These are phyloP conservation scores for Sander vitreus DNA, from an alignment of 2,113 vertebrate genomes.

Conservation along the genomic window DNA sequence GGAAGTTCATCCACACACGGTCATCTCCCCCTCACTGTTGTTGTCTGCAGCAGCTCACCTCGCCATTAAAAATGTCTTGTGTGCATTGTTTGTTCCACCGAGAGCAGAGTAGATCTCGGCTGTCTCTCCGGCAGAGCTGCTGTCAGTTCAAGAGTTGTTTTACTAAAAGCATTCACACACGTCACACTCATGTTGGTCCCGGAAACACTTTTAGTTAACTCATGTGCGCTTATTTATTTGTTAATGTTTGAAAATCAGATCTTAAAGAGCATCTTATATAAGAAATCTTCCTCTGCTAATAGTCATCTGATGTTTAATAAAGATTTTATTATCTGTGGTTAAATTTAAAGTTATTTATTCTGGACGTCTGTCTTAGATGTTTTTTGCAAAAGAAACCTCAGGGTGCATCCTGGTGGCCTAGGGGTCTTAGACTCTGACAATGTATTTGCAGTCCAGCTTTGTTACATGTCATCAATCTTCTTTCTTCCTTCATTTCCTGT, in stretches of 20 bases:
- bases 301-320: neutral
- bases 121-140: slow-evolving; percentile 47
- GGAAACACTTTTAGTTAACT: neutral
- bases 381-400: neutral
- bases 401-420: neutral
- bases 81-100: slow-evolving; percentile 88
- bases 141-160: slow-evolving; percentile 20
- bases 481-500: neutral
- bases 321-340: neutral
- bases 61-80: slow-evolving; percentile 88
- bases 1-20: slow-evolving; percentile 88
- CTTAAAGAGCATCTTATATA: neutral
- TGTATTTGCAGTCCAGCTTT: neutral
- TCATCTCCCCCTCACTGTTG: slow-evolving; percentile 87
- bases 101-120: slow-evolving; percentile 67
- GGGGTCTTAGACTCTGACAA: neutral
- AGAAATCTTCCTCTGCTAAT: neutral
- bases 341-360: neutral
- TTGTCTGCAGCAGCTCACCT: slow-evolving; percentile 90
- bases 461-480: neutral
- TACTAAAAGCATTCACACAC: slow-evolving; percentile 58
- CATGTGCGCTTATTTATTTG: neutral
- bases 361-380: neutral
- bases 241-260: neutral
- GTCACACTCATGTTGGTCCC: slow-evolving; percentile 8